A percentile compares a stretch with the other conserved stretches of the same genome.
Evolutionary conservation across 2,113 vertebrate species (phyloP).

Genomic region (Psephotus haematonotus): DNA sequence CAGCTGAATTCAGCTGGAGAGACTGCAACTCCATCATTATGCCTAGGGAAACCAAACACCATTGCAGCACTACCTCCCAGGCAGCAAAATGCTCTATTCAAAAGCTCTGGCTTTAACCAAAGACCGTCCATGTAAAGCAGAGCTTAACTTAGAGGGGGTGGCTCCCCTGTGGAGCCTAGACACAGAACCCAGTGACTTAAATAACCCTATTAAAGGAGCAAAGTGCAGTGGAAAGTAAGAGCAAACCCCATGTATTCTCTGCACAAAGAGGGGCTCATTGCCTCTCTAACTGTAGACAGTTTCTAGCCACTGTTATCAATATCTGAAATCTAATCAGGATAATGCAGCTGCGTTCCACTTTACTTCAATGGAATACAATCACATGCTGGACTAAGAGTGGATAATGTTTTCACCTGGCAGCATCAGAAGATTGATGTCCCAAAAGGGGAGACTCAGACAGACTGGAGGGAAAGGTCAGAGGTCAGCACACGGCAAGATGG

Average conservation of each 20-base stretch:
- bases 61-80: neutral
- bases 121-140: neutral
- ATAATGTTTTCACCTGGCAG: conserved; percentile 83
- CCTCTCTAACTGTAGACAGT: neutral
- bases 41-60: neutral
- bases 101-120: neutral
- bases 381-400: conserved; percentile 70
- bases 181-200: neutral
- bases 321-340: neutral
- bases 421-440: conserved; percentile 82
- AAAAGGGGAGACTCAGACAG: conserved; percentile 88
- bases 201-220: neutral
- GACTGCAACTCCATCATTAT: neutral
- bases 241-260: neutral
- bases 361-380: conserved; percentile 52
- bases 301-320: conserved; percentile 1
- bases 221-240: conserved; percentile 39
- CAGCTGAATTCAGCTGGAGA: neutral
- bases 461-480: conserved; percentile 85
- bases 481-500: conserved; percentile 76
- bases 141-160: neutral
- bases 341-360: neutral
- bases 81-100: neutral
- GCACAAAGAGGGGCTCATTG: neutral
- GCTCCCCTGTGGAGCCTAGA: neutral